These are phyloP conservation scores for Orthonychiurus folsomi DNA, from an alignment of 2,888 invertebrate species.

Conservation along the genomic window DNA sequence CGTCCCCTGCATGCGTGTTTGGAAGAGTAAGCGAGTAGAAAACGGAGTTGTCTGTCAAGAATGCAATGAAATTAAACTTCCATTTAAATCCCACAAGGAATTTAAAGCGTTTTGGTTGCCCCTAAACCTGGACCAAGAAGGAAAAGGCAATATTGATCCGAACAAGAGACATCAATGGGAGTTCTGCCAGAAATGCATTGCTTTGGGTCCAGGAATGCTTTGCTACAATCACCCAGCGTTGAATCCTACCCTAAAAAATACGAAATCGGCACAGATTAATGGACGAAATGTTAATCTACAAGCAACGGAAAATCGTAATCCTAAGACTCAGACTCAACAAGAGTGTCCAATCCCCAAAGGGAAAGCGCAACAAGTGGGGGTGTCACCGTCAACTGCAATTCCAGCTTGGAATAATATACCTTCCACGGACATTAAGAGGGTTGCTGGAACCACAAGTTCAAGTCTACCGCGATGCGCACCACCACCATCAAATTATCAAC, in stretches of 20 bases:
- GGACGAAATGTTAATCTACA: background rate
- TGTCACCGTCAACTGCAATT: too few relatives aligned
- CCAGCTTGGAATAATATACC: too few relatives aligned
- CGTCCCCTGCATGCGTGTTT: background rate
- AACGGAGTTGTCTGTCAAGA: background rate
- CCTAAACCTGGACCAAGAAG: background rate
- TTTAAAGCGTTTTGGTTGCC: background rate
- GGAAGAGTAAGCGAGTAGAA: background rate
- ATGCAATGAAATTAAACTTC: background rate
- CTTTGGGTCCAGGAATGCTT: background rate
- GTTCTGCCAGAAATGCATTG: background rate
- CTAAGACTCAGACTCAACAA: too few relatives aligned
- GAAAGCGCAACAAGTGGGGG: too few relatives aligned
- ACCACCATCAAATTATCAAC: too few relatives aligned
- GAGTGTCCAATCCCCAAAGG: too few relatives aligned
- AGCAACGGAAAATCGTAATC: too few relatives aligned
- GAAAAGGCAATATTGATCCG: background rate
- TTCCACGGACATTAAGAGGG: too few relatives aligned
- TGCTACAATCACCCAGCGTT: background rate
- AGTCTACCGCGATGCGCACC: too few relatives aligned
- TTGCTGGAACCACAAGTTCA: too few relatives aligned
- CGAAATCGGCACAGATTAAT: background rate
- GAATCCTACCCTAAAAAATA: background rate
- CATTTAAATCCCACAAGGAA: background rate
- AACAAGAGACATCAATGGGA: background rate